Percentiles rank a stretch among this genome's conserved stretches.
These are phyloP conservation scores for Mystacides longicornis DNA, from an alignment of 2,888 invertebrate species.

Conservation along the genomic window DNA sequence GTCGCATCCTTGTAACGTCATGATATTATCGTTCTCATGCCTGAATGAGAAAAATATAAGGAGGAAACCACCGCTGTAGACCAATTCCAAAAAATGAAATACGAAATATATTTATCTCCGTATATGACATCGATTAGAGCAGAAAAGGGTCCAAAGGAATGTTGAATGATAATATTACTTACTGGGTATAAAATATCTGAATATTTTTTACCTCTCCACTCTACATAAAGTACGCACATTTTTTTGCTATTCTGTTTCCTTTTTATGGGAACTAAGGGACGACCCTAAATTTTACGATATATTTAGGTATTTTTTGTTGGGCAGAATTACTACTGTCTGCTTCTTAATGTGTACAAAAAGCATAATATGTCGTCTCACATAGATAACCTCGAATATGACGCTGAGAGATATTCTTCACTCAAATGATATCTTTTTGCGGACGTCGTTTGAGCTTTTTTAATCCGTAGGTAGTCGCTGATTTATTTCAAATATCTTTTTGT, in stretches of 20 bases:
- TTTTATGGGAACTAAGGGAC: neutral
- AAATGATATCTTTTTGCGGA: too few species aligned
- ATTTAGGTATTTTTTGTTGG: neutral
- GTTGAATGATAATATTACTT: neutral
- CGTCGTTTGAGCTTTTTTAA: too few species aligned
- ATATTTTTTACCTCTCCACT: neutral
- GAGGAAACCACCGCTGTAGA: neutral
- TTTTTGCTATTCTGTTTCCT: neutral
- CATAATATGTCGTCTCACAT: neutral
- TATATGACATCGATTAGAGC: neutral
- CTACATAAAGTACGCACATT: neutral
- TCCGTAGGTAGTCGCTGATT: too few species aligned
- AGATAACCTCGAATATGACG: neutral
- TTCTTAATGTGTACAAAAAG: neutral
- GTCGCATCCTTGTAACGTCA: too few species aligned
- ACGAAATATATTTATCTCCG: neutral
- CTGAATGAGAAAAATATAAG: neutral
- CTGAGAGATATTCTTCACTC: too few species aligned
- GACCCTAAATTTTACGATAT: conserved; percentile 5
- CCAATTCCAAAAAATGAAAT: too few species aligned
- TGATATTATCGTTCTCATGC: neutral
- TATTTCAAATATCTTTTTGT: too few species aligned
- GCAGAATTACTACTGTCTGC: neutral
- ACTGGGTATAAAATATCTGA: neutral
- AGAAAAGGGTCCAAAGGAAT: neutral